Base-by-base conservation (phyloP, 2,797 vertebrate species). In the Pipistrellus pygmaeus region DNA sequence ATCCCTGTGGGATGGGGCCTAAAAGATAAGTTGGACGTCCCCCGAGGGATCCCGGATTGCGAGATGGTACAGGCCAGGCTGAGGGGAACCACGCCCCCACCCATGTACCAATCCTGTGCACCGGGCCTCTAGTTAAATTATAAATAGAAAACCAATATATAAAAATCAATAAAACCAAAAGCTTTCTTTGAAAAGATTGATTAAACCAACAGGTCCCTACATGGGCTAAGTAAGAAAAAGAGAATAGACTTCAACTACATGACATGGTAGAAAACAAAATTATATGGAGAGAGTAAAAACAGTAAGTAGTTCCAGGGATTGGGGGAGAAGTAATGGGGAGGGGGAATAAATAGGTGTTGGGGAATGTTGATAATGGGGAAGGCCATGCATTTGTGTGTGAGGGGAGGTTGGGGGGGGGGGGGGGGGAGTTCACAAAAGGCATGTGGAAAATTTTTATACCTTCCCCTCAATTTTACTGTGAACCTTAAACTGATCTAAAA, bases 91-190 rank as follows among this genome's bases (percentile, higher is more conserved):
- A 20, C 1, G 1, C 53, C 53, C 53, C 21, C 21, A 55, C 55
- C 53, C 53, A 23, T 23, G 55, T 3, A 57, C 55, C 21, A 57
- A 57, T 57, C 23, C 21, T 8, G 9, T 57, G 21, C 57, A 60
- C 57, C 5, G 2, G 57, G 57, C 57, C 57, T 60, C 57, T 13
- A 60, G 25, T 80, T 48, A 90, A 72, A 72, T 9, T 64, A 30
- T 72, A 94, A 90, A 80, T 14, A 85, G 23, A 8, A 94, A 85
- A 80, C 35, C 48, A 64, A 80, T 4, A 71, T 11, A 72, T 9
- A 80, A 80, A 90, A 90, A 90, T 77, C 41, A 83, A 85, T 85
- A 46, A 85, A 93, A 85, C 30, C 64, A 62, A 78, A 89, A 94
- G 12, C 1, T 73, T 53, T 93, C 51, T 71, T 62, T 84, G 35